A percentile compares a stretch with the other conserved stretches of the same genome.
phyloP scores from a whole-genome alignment of 2,888 invertebrate genomes.

The Caenorhabditis afra region DNA sequence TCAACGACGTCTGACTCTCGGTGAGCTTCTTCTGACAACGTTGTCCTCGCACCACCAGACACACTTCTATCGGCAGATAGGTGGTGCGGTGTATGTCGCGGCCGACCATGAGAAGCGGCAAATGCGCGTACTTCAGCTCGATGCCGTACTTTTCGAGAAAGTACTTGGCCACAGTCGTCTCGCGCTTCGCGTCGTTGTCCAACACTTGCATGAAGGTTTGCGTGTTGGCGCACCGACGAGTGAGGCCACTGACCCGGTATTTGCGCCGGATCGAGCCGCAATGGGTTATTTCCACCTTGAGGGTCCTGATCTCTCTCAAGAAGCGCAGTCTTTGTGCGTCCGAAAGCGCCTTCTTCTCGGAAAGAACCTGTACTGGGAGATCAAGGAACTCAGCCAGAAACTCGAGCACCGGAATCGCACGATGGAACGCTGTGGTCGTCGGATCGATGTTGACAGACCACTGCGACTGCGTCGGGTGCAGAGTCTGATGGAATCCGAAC shows the following conservation, averaged over 20 bases:
- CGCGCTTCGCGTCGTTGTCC: slow-evolving; percentile 95
- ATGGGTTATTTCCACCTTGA: slow-evolving; percentile 99
- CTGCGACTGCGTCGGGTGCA: slow-evolving; percentile 99
- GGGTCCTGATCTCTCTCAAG: slow-evolving; percentile 99
- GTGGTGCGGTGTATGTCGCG: slow-evolving; percentile 98
- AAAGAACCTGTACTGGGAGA: slow-evolving; percentile 83
- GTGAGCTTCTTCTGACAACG: slow-evolving; percentile 99
- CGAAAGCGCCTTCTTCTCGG: slow-evolving; percentile 76
- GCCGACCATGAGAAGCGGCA: slow-evolving; percentile 98
- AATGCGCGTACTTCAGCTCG: slow-evolving; percentile 86
- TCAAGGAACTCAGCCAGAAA: slow-evolving; percentile 96
- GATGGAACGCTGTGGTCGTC: slow-evolving; percentile 99
- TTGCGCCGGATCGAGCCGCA: slow-evolving; percentile 99
- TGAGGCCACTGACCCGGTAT: slow-evolving; percentile 99
- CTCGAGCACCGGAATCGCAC: slow-evolving; percentile 99
- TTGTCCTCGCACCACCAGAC: slow-evolving; percentile 99
- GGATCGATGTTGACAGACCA: slow-evolving; percentile 98
- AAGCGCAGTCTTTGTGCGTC: slow-evolving; percentile 90
- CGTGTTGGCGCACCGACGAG: slow-evolving; percentile 97
- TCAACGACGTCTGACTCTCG: slow-evolving; percentile 99
- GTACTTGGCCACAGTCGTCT: slow-evolving; percentile 99
- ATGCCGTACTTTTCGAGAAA: slow-evolving; percentile 97
- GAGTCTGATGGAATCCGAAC: slow-evolving; percentile 99
- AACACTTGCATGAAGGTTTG: slow-evolving; percentile 99
- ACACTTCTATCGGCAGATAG: slow-evolving; percentile 97